Evolutionary conservation across 2,888 invertebrate genomes (phyloP).

Genomic region (Pachycephus smyrnensis): DNA sequence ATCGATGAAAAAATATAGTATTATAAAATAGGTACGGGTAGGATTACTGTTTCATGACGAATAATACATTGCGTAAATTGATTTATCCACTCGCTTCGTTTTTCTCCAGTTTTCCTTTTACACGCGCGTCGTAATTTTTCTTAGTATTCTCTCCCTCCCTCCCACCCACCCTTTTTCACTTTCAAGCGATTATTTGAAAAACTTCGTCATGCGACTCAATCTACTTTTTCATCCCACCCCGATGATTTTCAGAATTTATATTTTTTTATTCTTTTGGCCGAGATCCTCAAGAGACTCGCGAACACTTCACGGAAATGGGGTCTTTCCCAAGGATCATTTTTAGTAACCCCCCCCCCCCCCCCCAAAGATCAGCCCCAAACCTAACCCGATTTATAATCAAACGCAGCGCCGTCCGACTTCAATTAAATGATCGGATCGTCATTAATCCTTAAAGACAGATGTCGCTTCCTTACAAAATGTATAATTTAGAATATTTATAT

Average conservation of each 20-base stretch:
- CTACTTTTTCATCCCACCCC: not conserved
- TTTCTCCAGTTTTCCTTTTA: not conserved
- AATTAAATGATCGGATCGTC: not conserved
- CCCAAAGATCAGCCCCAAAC: not conserved
- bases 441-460: not conserved
- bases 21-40: conserved; percentile 46
- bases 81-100: not conserved
- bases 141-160: not conserved
- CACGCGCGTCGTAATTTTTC: not conserved
- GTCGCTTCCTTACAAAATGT: conserved; percentile 33
- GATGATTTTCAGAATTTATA: not conserved
- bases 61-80: conserved; percentile 45
- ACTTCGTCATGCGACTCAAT: not conserved
- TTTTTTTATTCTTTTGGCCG: not conserved
- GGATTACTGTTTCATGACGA: conserved; percentile 41
- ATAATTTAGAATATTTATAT: conserved; percentile 43
- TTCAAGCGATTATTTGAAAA: not conserved
- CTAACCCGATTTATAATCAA: not conserved
- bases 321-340: not conserved
- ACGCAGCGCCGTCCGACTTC: not conserved
- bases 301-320: not conserved
- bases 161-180: not conserved
- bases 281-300: too few relatives aligned
- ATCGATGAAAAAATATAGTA: conserved; percentile 54
- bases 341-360: not conserved